Evolutionary conservation across 92 coral and sea anemone genomes (phyloP), one percentile per base, ranked within the genome.

Genomic region (Zoanthus solanderi): DNA sequence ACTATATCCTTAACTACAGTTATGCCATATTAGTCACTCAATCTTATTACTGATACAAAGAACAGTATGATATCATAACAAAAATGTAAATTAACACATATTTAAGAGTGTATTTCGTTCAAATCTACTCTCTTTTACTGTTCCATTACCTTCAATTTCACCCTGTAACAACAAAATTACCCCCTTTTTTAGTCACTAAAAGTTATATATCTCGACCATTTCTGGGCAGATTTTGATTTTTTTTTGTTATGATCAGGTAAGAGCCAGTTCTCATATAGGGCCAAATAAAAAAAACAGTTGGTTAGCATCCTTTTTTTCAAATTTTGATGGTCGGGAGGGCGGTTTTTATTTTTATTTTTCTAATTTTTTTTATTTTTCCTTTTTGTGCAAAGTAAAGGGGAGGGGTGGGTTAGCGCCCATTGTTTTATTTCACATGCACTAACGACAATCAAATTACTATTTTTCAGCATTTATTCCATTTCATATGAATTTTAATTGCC

Each of bases 391-490:
- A 34, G 0, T 34, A 34, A 34, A 34, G 42, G 42, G 61, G 60
- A 45, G 14, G 78, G 60, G 63, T 46, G 79, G 79, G 60, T 46
- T 75, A 14, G 60, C 79, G 31, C 79, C 79, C 79, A 75, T 75
- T 75, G 79, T 75, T 75, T 75, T 75, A 75, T 75, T 72, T 72
- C 77, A 72, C 77, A 72, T 72, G 77, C 77, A 72, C 77, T 72
- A 72, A 32, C 77, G 31, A 16, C 77, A 72, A 72, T 72, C 77
- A 72, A 72, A 72, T 72, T 72, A 72, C 77, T 72, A 7, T 72
- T 72, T 72, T 72, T 37, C 77, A 72, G 77, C 77, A 72, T 72
- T 72, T 72, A 72, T 72, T 72, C 77, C 77, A 72, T 72, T 72
- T 72, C 77, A 72, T 72, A 72, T 11, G 77, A 72, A 72, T 54